Conservation (phyloP, 2,797 vertebrate genomes). For the Sternarchorhynchus goeldii region DNA sequence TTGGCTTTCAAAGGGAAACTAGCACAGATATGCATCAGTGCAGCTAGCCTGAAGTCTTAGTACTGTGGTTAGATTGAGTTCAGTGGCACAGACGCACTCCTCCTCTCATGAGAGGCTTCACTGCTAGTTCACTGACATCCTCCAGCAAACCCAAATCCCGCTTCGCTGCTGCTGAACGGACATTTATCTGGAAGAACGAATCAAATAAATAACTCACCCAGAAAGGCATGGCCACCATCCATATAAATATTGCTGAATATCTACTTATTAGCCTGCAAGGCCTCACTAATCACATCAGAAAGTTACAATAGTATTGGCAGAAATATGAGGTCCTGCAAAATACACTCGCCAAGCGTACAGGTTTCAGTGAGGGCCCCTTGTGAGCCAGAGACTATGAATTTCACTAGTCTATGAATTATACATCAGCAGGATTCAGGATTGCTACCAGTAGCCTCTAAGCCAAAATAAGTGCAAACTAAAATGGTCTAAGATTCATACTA, state of each 20-base stretch:
- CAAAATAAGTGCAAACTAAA: constrained; percentile 30
- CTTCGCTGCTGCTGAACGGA: background rate
- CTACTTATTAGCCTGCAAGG: constrained; percentile 34
- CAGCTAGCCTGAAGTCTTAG: constrained; percentile 27
- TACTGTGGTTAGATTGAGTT: constrained; percentile 20
- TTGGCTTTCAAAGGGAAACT: constrained; percentile 34
- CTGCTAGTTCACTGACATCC: constrained; percentile 19
- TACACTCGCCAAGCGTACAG: constrained; percentile 30
- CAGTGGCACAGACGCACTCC: constrained; percentile 20
- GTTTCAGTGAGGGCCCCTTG: constrained; percentile 16
- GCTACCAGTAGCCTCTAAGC: constrained; percentile 29
- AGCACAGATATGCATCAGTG: constrained; percentile 40
- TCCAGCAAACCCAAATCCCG: constrained; percentile 20
- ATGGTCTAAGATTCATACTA: constrained; percentile 21
- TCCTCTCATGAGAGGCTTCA: constrained; percentile 35
- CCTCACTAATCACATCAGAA: constrained; percentile 16
- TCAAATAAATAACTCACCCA: constrained; percentile 39
- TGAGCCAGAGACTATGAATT: constrained; percentile 39
- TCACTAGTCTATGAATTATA: constrained; percentile 47
- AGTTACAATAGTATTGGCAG: constrained; percentile 37
- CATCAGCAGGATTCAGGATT: constrained; percentile 33
- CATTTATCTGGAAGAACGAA: constrained; percentile 27
- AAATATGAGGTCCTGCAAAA: constrained; percentile 32
- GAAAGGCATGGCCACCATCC: constrained; percentile 18
- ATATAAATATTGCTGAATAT: constrained; percentile 21